phyloP scores from a whole-genome alignment of 64 coral and sea anemone genomes.

The Hydrozoanthus tunicans region DNA sequence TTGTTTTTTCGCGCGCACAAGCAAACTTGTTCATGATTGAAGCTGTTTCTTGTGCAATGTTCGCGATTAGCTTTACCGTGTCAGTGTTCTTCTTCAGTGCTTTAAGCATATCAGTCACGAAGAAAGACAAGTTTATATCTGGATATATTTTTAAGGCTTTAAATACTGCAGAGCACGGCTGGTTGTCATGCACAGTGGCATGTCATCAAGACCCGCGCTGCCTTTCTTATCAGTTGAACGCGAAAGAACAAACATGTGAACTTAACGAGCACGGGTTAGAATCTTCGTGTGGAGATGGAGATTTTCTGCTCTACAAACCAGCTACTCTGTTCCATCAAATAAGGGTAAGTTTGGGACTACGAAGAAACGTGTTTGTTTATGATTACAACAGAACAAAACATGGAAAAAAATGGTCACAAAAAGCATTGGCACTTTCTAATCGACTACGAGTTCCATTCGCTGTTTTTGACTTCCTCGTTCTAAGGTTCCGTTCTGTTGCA shows the following conservation, averaged over 20 bases:
- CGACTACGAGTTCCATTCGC: too few species aligned
- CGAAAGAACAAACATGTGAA: neutral
- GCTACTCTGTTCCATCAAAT: constrained; percentile 3
- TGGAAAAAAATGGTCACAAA: too few species aligned
- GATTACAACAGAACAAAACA: too few species aligned
- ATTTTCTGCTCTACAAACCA: neutral
- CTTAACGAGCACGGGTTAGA: neutral
- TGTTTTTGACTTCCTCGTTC: too few species aligned
- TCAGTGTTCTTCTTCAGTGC: neutral
- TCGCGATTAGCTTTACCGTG: neutral
- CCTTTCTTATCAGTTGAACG: neutral
- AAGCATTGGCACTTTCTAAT: too few species aligned
- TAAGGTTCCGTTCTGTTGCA: too few species aligned
- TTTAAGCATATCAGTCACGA: neutral
- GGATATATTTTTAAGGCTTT: neutral
- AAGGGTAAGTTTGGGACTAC: neutral
- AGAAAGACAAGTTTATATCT: neutral
- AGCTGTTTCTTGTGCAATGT: neutral
- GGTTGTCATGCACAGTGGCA: neutral
- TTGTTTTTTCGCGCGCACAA: too few species aligned
- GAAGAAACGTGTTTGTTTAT: too few species aligned
- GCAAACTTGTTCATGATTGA: too few species aligned
- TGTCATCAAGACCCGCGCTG: neutral
- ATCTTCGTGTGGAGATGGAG: neutral
- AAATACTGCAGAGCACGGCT: neutral